Evolutionary conservation across 2,113 vertebrate genomes (phyloP), one percentile per base, ranked within the genome.

Genomic region (Heloderma charlesbogerti): DNA sequence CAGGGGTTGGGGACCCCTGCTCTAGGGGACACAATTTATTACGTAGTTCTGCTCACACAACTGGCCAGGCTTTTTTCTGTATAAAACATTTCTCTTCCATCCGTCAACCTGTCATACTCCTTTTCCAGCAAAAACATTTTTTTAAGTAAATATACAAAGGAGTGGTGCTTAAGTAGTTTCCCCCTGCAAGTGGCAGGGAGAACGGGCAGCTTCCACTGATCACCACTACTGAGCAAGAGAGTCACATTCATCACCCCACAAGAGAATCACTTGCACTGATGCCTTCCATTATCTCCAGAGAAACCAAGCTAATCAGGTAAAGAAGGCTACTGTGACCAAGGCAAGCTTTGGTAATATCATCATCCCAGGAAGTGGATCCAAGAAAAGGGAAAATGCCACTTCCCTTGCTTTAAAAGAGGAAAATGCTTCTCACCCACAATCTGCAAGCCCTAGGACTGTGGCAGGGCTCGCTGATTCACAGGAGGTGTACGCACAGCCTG

Each of bases 391-490:
- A 22, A 22, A 43, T 3, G 54, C 43, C 43, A 22, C 77, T 45
- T 25, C 2, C 40, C 57, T 18, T n/a, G 22, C 34, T 51, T 34
- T 60, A 74, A 18, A 1, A n/a, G n/a, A n/a, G n/a, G n/a, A n/a
- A n/a, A n/a, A n/a, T n/a, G 34, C 29, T 67, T 31, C 37, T 48
- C 51, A 34, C 22, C 84, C 45, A 57, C 71, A 54, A 7, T 6
- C 80, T 60, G 51, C 54, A 25, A 72, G 45, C 13, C 37, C 84
- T 34, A 37, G 54, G 5, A 45, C 48, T 5, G 15, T 69, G 90
- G 81, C 20, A 25, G 81, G 63, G 43, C 74, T 37, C 45, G 86
- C 72, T 88, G 86, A 88, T 80, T 91, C 90, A 85, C 7, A 40
- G 86, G 90, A 69, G 81, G 72, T 37, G 12, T 29, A 66, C 34